A percentile compares a stretch with the other conserved stretches of the same genome.
Conservation (phyloP, 1,140 invertebrate species). For the Brachystomella parvula region DNA sequence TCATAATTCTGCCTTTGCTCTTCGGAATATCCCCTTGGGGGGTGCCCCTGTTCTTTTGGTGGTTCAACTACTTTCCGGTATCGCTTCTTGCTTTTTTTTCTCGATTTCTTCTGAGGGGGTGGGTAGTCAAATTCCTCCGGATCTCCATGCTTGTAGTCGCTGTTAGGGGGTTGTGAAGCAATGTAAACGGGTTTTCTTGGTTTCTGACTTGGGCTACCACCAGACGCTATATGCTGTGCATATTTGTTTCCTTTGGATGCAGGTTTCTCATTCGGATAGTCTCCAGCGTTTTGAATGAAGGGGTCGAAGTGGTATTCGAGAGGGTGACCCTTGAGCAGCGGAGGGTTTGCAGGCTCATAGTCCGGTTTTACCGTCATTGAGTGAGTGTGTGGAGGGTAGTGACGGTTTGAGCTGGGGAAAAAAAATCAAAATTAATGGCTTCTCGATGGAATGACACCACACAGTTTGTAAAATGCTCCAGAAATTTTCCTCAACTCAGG, state of each 20-base stretch:
- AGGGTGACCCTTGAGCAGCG: slow-evolving; percentile 29
- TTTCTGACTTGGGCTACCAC: not conserved
- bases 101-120: not conserved
- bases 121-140: not conserved
- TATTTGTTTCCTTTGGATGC: not conserved
- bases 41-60: not conserved
- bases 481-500: no score
- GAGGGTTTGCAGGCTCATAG: slow-evolving; percentile 37
- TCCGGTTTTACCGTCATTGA: slow-evolving; percentile 29
- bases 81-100: not conserved
- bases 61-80: not conserved
- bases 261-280: slow-evolving; percentile 16
- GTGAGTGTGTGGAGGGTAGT: slow-evolving; percentile 35
- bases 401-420: slow-evolving; percentile 17
- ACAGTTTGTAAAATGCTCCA: no score
- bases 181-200: not conserved
- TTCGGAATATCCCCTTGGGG: no score
- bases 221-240: not conserved
- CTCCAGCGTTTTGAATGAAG: slow-evolving; percentile 27
- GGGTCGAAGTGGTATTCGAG: slow-evolving; percentile 27
- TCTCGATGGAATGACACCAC: no score
- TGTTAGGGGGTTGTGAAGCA: not conserved
- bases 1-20: no score
- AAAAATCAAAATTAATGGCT: no score
- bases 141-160: not conserved